These are phyloP conservation scores for Sebastes kiyomatsui DNA, from an alignment of 2,797 vertebrate genomes.

Conservation along the genomic window DNA sequence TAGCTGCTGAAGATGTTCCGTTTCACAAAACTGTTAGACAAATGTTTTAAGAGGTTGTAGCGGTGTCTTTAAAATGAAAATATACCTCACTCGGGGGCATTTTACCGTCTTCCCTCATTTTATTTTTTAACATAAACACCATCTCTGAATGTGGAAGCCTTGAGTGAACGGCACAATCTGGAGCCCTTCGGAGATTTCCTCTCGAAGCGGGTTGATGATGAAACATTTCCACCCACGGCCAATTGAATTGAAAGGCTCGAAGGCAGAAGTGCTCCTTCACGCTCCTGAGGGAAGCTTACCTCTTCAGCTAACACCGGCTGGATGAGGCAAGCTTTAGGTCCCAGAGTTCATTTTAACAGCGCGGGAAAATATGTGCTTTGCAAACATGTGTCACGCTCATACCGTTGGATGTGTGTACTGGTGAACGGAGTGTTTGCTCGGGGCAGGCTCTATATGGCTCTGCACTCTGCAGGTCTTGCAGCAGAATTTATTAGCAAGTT, in stretches of 20 bases:
- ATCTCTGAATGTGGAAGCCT: background rate
- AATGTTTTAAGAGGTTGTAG: background rate
- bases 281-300: background rate
- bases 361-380: background rate
- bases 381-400: background rate
- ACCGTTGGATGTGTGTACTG: background rate
- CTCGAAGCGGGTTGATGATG: background rate
- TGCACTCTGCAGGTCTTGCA: background rate
- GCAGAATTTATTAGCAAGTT: background rate
- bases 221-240: background rate
- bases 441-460: background rate
- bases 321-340: background rate
- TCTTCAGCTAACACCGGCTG: background rate
- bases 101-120: background rate
- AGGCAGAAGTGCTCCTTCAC: background rate
- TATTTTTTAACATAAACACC: background rate
- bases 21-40: background rate
- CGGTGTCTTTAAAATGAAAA: background rate
- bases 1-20: background rate
- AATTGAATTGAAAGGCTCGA: background rate
- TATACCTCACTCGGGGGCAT: background rate
- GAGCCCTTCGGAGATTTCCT: background rate
- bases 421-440: background rate
- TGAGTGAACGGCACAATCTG: background rate
- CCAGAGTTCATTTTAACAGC: background rate